Percentiles rank a stretch among this genome's conserved stretches.
phyloP scores from a whole-genome alignment of 92 coral and sea anemone genomes.

The Epizoanthus illoricatus region DNA sequence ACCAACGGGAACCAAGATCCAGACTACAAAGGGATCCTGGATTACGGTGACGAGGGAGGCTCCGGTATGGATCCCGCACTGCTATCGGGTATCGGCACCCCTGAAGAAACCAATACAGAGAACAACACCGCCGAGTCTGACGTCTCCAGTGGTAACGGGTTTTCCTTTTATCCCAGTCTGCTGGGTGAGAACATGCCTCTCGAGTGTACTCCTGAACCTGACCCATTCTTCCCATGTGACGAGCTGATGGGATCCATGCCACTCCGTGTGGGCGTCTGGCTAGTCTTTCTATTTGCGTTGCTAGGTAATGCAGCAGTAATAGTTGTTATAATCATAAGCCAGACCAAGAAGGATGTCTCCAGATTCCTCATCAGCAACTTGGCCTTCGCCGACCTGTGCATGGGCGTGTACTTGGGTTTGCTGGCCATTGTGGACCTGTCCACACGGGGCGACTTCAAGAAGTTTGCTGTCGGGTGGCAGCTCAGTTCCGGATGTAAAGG shows the following conservation, averaged over 20 bases:
- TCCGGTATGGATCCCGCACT: slow-evolving; percentile 25
- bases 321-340: slow-evolving; percentile 75
- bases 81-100: neutral
- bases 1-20: neutral
- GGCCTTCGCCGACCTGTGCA: slow-evolving; percentile 92
- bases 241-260: slow-evolving; percentile 90
- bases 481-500: slow-evolving; percentile 78
- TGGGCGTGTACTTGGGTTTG: slow-evolving; percentile 95
- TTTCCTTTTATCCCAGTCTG: neutral
- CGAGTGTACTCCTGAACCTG: slow-evolving; percentile 88
- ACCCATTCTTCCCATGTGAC: slow-evolving; percentile 95
- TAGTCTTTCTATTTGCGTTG: slow-evolving; percentile 90
- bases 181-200: slow-evolving; percentile 20
- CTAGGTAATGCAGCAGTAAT: slow-evolving; percentile 90
- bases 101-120: neutral
- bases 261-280: slow-evolving; percentile 96
- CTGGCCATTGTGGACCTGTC: slow-evolving; percentile 93
- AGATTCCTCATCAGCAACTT: slow-evolving; percentile 85
- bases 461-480: slow-evolving; percentile 92
- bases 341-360: slow-evolving; percentile 88
- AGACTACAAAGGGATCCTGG: slow-evolving; percentile 49
- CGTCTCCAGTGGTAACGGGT: neutral
- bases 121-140: neutral
- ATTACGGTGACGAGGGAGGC: neutral
- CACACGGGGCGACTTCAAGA: slow-evolving; percentile 77